Evolutionary conservation across 2,888 invertebrate species (phyloP).

Genomic region (Cryptus armator): DNA sequence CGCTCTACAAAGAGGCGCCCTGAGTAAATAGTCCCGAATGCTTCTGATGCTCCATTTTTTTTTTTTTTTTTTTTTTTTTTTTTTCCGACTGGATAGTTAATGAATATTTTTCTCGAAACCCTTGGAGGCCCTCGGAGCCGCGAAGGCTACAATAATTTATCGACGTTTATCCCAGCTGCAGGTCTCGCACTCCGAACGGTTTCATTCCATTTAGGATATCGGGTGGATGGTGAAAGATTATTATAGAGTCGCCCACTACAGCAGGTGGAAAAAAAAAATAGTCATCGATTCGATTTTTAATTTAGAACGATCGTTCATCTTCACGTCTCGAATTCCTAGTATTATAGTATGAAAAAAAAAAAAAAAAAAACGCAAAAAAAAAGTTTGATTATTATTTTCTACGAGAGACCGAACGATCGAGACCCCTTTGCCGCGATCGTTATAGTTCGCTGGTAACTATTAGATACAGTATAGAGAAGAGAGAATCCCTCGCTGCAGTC

Average conservation of each 20-base stretch:
- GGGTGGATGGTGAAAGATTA: constrained; percentile 52
- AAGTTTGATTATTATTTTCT: constrained; percentile 55
- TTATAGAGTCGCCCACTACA: constrained; percentile 59
- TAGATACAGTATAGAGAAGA: constrained; percentile 54
- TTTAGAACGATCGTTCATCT: constrained; percentile 35
- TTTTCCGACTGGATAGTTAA: constrained; percentile 26
- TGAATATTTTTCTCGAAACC: constrained; percentile 32
- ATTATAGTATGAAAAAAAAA: constrained; percentile 26
- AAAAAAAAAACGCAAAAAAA: constrained; percentile 34
- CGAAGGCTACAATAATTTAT: constrained; percentile 54
- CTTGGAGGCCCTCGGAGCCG: not conserved
- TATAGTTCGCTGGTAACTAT: constrained; percentile 42
- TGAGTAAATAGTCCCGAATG: constrained; percentile 58
- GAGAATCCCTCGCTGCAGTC: constrained; percentile 55
- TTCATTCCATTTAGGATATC: constrained; percentile 23
- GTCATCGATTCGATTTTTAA: constrained; percentile 52
- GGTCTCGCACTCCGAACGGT: constrained; percentile 14
- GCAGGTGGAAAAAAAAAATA: constrained; percentile 42
- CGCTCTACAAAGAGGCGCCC: constrained; percentile 38
- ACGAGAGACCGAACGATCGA: constrained; percentile 11
- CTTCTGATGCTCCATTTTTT: constrained; percentile 7
- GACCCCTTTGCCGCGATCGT: constrained; percentile 50
- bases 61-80: constrained; percentile 42
- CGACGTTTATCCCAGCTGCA: constrained; percentile 57
- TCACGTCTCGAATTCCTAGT: constrained; percentile 50